A percentile compares a stretch with the other conserved stretches of the same genome.
These are phyloP conservation scores for Oscheius sp. DNA, from an alignment of 2,888 invertebrate genomes.

Conservation along the genomic window DNA sequence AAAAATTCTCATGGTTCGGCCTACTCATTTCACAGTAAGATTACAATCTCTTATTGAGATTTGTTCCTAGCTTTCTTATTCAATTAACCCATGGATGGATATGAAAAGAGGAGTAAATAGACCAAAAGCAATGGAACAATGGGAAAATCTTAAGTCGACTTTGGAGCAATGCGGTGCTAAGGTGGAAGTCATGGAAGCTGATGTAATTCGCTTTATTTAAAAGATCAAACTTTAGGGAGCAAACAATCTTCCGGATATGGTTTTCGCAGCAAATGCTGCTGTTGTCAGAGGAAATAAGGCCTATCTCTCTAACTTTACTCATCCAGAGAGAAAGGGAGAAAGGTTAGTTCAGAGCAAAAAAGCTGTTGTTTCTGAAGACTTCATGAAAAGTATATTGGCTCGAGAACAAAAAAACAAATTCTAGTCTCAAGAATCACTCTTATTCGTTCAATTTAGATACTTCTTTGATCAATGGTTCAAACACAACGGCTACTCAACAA, in stretches of 20 bases:
- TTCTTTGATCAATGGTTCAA: conserved; percentile 52
- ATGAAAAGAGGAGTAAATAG: conserved; percentile 50
- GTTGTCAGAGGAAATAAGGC: conserved; percentile 64
- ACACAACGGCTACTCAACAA: conserved; percentile 62
- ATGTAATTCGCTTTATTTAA: conserved; percentile 38
- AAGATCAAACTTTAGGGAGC: conserved; percentile 56
- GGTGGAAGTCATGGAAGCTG: conserved; percentile 65
- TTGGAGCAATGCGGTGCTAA: conserved; percentile 62
- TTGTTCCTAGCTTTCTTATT: conserved; percentile 59
- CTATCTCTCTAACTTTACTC: conserved; percentile 66
- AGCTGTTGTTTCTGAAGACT: too few relatives aligned
- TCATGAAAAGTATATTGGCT: not conserved
- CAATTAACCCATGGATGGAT: conserved; percentile 70
- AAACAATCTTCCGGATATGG: conserved; percentile 66
- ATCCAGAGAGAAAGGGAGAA: conserved; percentile 66
- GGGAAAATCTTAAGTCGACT: conserved; percentile 60
- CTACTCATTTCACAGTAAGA: conserved; percentile 62
- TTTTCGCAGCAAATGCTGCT: conserved; percentile 69
- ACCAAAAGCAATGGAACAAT: conserved; percentile 61
- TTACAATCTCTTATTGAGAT: not conserved
- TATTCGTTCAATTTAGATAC: conserved; percentile 33
- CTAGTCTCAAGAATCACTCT: conserved; percentile 5
- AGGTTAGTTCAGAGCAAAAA: conserved; percentile 26
- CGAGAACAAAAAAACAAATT: conserved; percentile 2
- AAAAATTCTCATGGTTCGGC: conserved; percentile 64